phyloP scores from a whole-genome alignment of 2,113 vertebrate genomes.

The Myanophis thanlyinensis region DNA sequence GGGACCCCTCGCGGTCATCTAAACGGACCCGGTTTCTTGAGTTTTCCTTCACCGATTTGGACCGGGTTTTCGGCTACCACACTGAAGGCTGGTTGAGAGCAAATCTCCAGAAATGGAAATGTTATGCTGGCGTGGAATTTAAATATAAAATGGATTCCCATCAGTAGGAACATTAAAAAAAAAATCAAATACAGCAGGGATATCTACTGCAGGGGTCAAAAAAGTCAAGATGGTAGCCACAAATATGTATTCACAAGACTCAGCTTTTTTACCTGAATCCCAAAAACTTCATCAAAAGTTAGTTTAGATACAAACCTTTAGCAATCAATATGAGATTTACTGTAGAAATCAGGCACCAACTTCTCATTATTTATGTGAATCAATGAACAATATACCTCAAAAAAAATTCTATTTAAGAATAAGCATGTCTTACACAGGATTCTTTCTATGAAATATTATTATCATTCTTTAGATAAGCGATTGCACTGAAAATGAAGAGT shows the following conservation, averaged over 20 bases:
- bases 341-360: background rate
- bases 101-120: background rate
- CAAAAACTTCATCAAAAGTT: background rate
- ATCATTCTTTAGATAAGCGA: background rate
- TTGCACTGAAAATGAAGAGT: background rate
- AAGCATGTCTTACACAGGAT: background rate
- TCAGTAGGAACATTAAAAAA: background rate
- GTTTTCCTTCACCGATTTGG: too few relatives aligned
- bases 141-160: background rate
- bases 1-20: too few relatives aligned
- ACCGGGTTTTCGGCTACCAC: too few relatives aligned
- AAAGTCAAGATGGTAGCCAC: background rate
- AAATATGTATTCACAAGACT: background rate
- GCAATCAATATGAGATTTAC: background rate
- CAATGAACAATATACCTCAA: background rate
- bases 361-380: background rate
- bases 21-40: too few relatives aligned
- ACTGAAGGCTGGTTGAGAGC: background rate
- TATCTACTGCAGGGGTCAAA: background rate
- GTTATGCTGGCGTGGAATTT: background rate
- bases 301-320: background rate
- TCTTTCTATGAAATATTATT: background rate
- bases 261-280: background rate
- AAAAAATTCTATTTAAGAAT: background rate
- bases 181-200: background rate